Conservation (phyloP, 1,140 invertebrate genomes). For the Rhagoletis pomonella region DNA sequence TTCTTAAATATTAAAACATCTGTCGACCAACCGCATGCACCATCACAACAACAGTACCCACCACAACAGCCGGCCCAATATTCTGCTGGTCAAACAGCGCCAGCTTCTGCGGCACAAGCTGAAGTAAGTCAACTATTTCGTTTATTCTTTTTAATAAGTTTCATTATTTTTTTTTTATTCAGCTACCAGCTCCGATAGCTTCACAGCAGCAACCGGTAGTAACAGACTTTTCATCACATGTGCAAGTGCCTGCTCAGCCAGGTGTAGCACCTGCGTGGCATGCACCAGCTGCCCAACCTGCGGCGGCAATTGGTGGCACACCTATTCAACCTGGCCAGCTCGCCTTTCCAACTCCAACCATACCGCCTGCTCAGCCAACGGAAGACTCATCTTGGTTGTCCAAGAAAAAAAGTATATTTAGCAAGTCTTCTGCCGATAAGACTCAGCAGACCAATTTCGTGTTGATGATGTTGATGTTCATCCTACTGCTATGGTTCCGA, state of each 20-base stretch:
- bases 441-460: neutral
- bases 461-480: neutral
- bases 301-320: neutral
- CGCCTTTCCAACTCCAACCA: neutral
- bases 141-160: neutral
- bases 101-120: slow-evolving; percentile 6
- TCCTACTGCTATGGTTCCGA: neutral
- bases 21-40: neutral
- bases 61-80: neutral
- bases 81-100: neutral
- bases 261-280: neutral
- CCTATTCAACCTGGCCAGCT: neutral
- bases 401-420: slow-evolving; percentile 45
- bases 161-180: neutral
- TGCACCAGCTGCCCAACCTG: neutral
- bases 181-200: neutral
- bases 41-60: neutral
- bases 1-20: neutral
- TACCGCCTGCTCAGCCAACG: slow-evolving; percentile 13
- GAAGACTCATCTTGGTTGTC: slow-evolving; percentile 8
- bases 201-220: neutral
- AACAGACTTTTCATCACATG: neutral
- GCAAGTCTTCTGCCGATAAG: slow-evolving; percentile 25
- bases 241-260: neutral
- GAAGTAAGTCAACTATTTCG: neutral